phyloP scores from a whole-genome alignment of 2,888 invertebrate genomes.

The Caradrina clavipalpis region DNA sequence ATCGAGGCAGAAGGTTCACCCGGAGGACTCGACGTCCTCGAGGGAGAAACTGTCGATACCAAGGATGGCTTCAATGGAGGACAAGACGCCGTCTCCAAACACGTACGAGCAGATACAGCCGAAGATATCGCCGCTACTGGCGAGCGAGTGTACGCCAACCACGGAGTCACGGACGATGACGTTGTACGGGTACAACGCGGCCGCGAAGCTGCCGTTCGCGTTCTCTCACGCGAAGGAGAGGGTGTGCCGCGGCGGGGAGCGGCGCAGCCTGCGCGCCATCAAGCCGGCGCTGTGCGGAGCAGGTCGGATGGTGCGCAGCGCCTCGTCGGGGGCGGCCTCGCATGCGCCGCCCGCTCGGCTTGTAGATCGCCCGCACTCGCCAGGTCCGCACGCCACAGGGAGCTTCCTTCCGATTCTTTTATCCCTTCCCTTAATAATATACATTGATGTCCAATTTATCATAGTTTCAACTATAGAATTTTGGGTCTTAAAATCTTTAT shows the following conservation, averaged over 20 bases:
- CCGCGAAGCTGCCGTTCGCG: slow-evolving; percentile 87
- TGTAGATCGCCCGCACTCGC: slow-evolving; percentile 81
- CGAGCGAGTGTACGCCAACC: slow-evolving; percentile 82
- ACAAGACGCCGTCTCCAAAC: slow-evolving; percentile 82
- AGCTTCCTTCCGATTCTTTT: slow-evolving; percentile 61
- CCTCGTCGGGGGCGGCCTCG: slow-evolving; percentile 86
- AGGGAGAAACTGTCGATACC: slow-evolving; percentile 79
- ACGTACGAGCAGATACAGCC: slow-evolving; percentile 80
- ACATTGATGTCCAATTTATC: slow-evolving; percentile 17
- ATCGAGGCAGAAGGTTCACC: slow-evolving; percentile 85
- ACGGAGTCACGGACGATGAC: slow-evolving; percentile 86
- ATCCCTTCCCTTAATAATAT: slow-evolving; percentile 20
- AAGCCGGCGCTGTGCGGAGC: slow-evolving; percentile 72
- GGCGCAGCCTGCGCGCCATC: slow-evolving; percentile 77
- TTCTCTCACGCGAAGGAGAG: slow-evolving; percentile 84
- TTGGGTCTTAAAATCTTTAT: slow-evolving; percentile 18
- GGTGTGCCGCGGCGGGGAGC: slow-evolving; percentile 69
- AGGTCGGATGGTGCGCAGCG: slow-evolving; percentile 90
- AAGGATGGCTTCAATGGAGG: slow-evolving; percentile 81
- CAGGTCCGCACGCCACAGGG: slow-evolving; percentile 80
- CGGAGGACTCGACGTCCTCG: slow-evolving; percentile 83
- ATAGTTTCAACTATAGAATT: slow-evolving; percentile 25
- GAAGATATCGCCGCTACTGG: slow-evolving; percentile 86
- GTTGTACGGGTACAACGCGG: slow-evolving; percentile 89
- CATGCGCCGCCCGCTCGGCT: slow-evolving; percentile 82